Evolutionary conservation across 2,113 vertebrate species (phyloP), one percentile per base, ranked within the genome.

Genomic region (Corynorhinus townsendii): DNA sequence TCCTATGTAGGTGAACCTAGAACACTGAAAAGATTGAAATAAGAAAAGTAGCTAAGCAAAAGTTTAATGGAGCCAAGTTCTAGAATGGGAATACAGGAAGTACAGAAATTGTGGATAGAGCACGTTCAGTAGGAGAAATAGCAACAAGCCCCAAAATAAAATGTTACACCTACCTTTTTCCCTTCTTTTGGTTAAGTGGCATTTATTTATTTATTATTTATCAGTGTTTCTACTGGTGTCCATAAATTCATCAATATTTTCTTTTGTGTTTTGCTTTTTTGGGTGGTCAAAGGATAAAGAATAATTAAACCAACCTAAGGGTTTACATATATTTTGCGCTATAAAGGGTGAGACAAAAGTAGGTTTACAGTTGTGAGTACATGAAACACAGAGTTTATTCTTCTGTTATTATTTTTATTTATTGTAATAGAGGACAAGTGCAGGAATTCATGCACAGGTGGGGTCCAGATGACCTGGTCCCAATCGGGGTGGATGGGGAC

Each of bases 141-240:
- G 59, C 45, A 66, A 5, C 3, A 47, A 38, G 16, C 4, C 5
- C 40, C 4, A 11, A 0, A 5, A 3, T 11, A 30, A 19, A 38
- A 5, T 30, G 14, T 2, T 38, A 16, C 0, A 4, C 5, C 11
- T 47, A 4, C 7, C 12, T 43, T 26, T n/a, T 54, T 26, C 35
- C 12, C 17, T 64, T 49, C 14, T 16, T 3, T 66, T 79, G 33
- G 11, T 52, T 80, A 7, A 12, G 40, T 26, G 24, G 33, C 49
- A 66, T 33, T 28, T 56, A 54, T n/a, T 38, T 71, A 30, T 40
- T 54, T 56, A 26, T 56, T 52, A 22, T 47, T 52, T 77, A 10
- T 87, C 30, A 66, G 11, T 30, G 2, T 56, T 89, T 66, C 47
- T 15, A 43, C 11, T 68, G 38, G 11, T 86, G 6, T 56, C 1